A percentile compares a stretch with the other conserved stretches of the same genome.
phyloP scores from a whole-genome alignment of 2,797 vertebrate genomes.

The Schizopygopsis pylzovi region DNA sequence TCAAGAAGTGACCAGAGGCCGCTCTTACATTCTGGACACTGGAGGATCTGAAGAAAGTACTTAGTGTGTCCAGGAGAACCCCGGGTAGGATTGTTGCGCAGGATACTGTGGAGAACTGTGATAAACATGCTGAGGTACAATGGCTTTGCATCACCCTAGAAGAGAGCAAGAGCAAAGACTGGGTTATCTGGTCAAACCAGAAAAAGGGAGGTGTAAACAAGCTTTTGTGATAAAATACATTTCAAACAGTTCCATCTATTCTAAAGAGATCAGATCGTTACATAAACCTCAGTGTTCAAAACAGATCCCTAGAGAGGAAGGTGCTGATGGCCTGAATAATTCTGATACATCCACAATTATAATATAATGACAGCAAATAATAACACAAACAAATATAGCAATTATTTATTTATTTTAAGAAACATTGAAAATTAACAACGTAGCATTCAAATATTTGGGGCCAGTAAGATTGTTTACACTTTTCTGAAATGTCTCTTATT shows the following conservation, averaged over 20 bases:
- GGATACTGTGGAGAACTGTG: slow-evolving; percentile 74
- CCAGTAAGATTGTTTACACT: not conserved
- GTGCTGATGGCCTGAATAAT: not conserved
- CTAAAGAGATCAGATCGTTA: not conserved
- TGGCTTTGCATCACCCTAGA: slow-evolving; percentile 71
- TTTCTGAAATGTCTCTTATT: not conserved
- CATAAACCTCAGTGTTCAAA: not conserved
- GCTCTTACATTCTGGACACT: slow-evolving; percentile 79
- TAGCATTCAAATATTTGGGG: not conserved
- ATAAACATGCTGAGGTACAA: slow-evolving; percentile 71
- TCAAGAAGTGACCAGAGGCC: slow-evolving; percentile 77
- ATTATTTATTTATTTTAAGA: not conserved
- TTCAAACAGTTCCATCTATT: not conserved
- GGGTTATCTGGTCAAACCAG: not conserved
- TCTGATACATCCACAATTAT: not conserved
- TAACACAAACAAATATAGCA: not conserved
- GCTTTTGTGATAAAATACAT: not conserved
- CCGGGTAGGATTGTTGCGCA: slow-evolving; percentile 81
- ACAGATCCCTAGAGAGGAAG: not conserved
- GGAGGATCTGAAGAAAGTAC: slow-evolving; percentile 83
- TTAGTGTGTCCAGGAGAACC: slow-evolving; percentile 72
- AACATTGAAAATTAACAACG: not conserved
- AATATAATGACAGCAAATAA: not conserved
- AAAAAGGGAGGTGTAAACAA: not conserved
- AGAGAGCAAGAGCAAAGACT: not conserved